Conservation (phyloP, 2,113 vertebrate genomes). For the pig (Sus scrofa) region DNA sequence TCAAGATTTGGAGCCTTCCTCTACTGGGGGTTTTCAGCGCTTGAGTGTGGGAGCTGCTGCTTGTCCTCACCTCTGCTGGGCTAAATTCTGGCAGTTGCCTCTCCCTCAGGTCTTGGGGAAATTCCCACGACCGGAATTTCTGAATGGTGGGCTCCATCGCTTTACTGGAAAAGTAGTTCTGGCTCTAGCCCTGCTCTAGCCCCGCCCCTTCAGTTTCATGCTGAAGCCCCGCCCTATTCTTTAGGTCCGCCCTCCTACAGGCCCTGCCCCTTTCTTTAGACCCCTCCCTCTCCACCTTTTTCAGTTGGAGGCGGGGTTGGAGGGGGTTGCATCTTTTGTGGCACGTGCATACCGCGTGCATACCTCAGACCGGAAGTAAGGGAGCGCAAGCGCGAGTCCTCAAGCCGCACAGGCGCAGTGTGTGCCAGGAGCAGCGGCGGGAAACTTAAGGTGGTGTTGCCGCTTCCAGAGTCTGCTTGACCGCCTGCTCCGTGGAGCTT, state of each 20-base stretch:
- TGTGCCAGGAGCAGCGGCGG: fast-evolving
- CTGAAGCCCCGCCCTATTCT: not conserved
- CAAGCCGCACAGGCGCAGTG: not conserved
- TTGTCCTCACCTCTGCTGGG: not conserved
- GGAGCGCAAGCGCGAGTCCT: too few species aligned
- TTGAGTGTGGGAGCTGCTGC: not conserved
- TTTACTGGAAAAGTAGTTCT: not conserved
- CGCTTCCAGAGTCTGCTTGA: fast-evolving
- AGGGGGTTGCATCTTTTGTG: not conserved
- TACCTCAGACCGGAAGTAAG: not conserved
- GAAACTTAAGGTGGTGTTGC: not conserved
- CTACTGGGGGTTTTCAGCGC: not conserved
- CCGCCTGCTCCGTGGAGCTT: fast-evolving
- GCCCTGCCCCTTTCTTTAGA: not conserved
- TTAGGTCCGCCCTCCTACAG: not conserved
- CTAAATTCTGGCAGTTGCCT: not conserved
- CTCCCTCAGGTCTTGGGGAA: not conserved
- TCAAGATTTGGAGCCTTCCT: not conserved
- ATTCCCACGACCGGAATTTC: too few species aligned
- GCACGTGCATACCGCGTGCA: not conserved
- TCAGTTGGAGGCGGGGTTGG: fast-evolving
- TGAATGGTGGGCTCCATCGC: not conserved
- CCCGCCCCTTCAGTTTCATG: not conserved
- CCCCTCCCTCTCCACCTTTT: fast-evolving
- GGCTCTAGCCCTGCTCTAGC: not conserved